phyloP scores from a whole-genome alignment of 2,797 vertebrate genomes.

The Acanthis flammea region DNA sequence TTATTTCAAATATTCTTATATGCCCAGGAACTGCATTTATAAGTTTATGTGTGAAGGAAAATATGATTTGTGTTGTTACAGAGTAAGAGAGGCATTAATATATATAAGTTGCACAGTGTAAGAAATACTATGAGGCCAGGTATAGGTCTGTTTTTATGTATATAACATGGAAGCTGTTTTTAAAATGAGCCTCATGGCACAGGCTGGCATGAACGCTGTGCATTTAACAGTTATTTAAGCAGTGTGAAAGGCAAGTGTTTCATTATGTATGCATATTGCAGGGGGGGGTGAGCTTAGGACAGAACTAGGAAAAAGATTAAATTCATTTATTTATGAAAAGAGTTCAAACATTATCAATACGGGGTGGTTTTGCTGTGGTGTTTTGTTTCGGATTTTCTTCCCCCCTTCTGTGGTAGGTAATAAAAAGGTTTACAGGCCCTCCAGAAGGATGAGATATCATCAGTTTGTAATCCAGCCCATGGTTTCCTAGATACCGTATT shows the following conservation, averaged over 20 bases:
- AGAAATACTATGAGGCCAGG: not conserved
- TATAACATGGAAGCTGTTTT: not conserved
- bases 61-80: not conserved
- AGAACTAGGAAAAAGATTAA: slow-evolving; percentile 67
- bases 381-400: slow-evolving; percentile 79
- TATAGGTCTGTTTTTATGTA: not conserved
- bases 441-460: slow-evolving; percentile 94
- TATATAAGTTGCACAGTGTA: not conserved
- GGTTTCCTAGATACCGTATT: slow-evolving; percentile 99
- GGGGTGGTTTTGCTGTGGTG: slow-evolving; percentile 50
- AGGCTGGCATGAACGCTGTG: not conserved
- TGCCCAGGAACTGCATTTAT: not conserved
- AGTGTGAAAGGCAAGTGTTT: slow-evolving; percentile 40
- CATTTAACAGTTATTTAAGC: slow-evolving; percentile 57
- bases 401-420: slow-evolving; percentile 83
- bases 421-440: slow-evolving; percentile 95
- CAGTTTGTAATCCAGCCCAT: slow-evolving; percentile 97
- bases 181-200: not conserved
- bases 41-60: not conserved
- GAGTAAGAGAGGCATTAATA: not conserved
- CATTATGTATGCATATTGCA: slow-evolving; percentile 13
- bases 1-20: not conserved
- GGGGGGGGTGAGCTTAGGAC: slow-evolving; percentile 28
- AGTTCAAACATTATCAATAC: slow-evolving; percentile 84
- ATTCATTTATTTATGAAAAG: slow-evolving; percentile 72